Conservation (phyloP, 2,888 invertebrate genomes). For the Neoscelio sp. region DNA sequence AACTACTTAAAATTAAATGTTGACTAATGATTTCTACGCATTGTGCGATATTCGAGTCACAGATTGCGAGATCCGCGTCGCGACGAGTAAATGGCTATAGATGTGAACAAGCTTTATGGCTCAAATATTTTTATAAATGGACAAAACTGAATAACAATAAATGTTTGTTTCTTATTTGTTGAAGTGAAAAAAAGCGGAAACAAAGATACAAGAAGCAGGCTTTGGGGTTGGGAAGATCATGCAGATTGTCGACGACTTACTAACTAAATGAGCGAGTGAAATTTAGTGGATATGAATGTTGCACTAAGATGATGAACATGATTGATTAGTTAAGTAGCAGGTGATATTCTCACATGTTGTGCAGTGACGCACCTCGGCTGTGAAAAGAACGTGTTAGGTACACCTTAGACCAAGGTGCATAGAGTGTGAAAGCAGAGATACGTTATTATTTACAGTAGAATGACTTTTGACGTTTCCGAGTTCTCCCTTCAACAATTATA, state of each 20-base stretch:
- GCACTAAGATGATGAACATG: constrained; percentile 4
- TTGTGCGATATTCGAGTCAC: no score
- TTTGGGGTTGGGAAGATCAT: constrained; percentile 35
- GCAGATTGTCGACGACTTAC: constrained; percentile 27
- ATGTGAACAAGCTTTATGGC: no score
- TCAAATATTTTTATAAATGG: no score
- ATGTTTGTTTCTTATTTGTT: no score
- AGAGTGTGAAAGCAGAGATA: constrained; percentile 32
- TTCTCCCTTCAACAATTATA: no score
- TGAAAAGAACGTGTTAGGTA: constrained; percentile 81
- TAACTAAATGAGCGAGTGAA: constrained; percentile 75
- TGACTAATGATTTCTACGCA: no score
- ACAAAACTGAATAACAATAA: no score
- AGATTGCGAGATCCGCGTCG: no score
- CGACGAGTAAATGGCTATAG: no score
- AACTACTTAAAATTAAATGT: no score
- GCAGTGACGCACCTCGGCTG: constrained; percentile 82
- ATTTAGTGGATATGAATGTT: constrained; percentile 73
- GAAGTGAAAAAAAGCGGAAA: neutral
- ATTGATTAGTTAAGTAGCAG: constrained; percentile 56
- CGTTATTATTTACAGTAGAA: constrained; percentile 39
- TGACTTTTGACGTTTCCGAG: constrained; percentile 1
- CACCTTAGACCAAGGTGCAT: constrained; percentile 78
- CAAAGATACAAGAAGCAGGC: constrained; percentile 5
- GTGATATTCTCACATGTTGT: constrained; percentile 80